Percentiles rank a stretch among this genome's conserved stretches.
Conservation (phyloP, 1,140 invertebrate genomes). For the Drosophila ogumai region DNA sequence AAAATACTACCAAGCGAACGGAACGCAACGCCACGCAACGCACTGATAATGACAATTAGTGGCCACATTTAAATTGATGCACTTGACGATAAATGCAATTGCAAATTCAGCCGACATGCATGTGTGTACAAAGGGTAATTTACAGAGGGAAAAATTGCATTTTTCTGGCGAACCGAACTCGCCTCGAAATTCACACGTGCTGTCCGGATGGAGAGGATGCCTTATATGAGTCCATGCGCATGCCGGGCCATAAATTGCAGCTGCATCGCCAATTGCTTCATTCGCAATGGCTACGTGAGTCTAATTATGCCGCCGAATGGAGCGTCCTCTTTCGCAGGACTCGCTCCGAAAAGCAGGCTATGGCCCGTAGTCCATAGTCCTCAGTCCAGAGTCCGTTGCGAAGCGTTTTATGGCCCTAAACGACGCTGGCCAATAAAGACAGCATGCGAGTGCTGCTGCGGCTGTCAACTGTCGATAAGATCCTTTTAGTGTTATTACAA, state of each 20-base stretch:
- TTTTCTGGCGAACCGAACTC: conserved; percentile 70
- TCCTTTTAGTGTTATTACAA: conserved; percentile 81
- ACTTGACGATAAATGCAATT: conserved; percentile 82
- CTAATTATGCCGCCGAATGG: conserved; percentile 61
- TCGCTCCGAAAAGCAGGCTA: conserved; percentile 33
- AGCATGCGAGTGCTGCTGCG: conserved; percentile 26
- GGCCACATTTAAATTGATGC: conserved; percentile 83
- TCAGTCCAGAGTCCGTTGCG: neutral
- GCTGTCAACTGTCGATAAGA: conserved; percentile 48
- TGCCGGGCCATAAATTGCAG: conserved; percentile 62
- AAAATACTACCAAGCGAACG: conserved; percentile 36
- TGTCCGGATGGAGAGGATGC: conserved; percentile 49
- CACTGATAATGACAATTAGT: conserved; percentile 83
- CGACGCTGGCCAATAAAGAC: conserved; percentile 19
- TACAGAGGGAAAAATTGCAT: conserved; percentile 75
- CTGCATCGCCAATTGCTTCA: conserved; percentile 70
- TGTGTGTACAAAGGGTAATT: conserved; percentile 68
- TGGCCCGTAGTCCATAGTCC: conserved; percentile 1
- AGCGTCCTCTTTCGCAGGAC: conserved; percentile 1
- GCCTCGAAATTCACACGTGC: conserved; percentile 78
- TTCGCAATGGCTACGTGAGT: conserved; percentile 45
- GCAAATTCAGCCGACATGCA: conserved; percentile 59
- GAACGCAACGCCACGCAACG: conserved; percentile 62
- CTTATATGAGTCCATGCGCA: conserved; percentile 28
- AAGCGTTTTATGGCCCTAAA: conserved; percentile 57